Base-by-base conservation (phyloP, 1,140 invertebrate species). In the Planococcus citri region DNA sequence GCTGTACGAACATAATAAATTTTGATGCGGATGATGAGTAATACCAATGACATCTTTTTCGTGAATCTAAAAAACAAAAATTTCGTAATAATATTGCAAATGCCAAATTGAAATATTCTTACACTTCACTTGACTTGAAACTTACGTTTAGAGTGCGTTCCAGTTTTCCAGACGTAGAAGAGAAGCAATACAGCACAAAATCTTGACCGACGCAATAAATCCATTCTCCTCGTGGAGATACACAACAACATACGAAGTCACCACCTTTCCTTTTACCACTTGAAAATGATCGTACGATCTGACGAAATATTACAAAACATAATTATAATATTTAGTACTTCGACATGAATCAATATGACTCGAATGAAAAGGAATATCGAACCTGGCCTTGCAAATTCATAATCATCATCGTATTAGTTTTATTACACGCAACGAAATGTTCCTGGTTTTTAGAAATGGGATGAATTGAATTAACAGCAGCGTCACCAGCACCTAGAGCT, bases 321-420 rank as follows among this genome's bases (percentile, higher is more conserved):
- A n/a, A n/a, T n/a, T n/a, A n/a, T n/a, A n/a, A n/a, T n/a, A n/a
- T n/a, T n/a, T n/a, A n/a, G n/a, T n/a, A n/a, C n/a, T n/a, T n/a
- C n/a, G n/a, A n/a, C n/a, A n/a, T n/a, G n/a, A n/a, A n/a, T n/a
- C n/a, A n/a, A n/a, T n/a, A n/a, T n/a, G n/a, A n/a, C n/a, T n/a
- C n/a, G n/a, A n/a, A n/a, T n/a, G n/a, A n/a, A n/a, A n/a, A n/a
- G n/a, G n/a, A n/a, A n/a, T n/a, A n/a, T n/a, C 41, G 76, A 77
- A 90, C 89, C 83, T 97, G 94, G 70, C 96, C 95, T 79, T 95
- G 91, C 87, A 97, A 93, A 80, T 99, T 99, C 89, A 99, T 96
- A 73, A 99, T 94, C 25, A 92, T 92, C 9, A 98, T 90, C 1
- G 95, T 98, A 77, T 95, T 98, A 21, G 94, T 95, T 74, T 95